phyloP scores from a whole-genome alignment of 2,888 invertebrate genomes.

The Drosophila basisetae region DNA sequence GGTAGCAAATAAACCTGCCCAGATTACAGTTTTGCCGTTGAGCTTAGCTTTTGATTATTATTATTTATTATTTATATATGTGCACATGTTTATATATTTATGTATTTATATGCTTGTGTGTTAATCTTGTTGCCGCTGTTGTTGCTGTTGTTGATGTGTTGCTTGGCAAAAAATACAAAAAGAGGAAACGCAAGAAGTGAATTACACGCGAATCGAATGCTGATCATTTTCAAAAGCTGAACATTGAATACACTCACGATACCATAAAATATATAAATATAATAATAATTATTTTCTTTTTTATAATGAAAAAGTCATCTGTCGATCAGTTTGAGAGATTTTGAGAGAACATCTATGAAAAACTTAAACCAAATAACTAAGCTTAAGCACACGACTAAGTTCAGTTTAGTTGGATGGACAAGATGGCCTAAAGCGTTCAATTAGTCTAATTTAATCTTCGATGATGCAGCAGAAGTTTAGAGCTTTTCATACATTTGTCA shows the following conservation, averaged over 20 bases:
- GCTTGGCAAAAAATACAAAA: slow-evolving; percentile 11
- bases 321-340: neutral
- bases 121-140: slow-evolving; percentile 12
- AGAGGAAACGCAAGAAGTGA: slow-evolving; percentile 28
- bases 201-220: slow-evolving; percentile 14
- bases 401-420: too few species aligned
- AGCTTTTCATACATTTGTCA: neutral
- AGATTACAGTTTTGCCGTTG: slow-evolving; percentile 64
- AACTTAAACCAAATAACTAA: neutral
- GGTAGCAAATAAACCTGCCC: slow-evolving; percentile 53
- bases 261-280: neutral
- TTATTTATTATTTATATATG: slow-evolving; percentile 61
- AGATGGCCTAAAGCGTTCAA: too few species aligned
- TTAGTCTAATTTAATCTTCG: neutral
- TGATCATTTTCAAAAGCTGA: slow-evolving; percentile 20
- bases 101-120: slow-evolving; percentile 12
- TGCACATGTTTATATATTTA: slow-evolving; percentile 18
- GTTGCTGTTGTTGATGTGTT: slow-evolving; percentile 24
- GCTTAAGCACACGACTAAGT: too few species aligned
- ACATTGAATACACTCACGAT: slow-evolving; percentile 37
- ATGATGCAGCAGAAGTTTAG: accelerated
- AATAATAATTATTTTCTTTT: too few species aligned
- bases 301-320: neutral
- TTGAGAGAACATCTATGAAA: neutral
- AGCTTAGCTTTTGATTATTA: slow-evolving; percentile 68